These are phyloP conservation scores for Drosophila subobscura DNA, from an alignment of 1,140 invertebrate genomes.

Conservation along the genomic window DNA sequence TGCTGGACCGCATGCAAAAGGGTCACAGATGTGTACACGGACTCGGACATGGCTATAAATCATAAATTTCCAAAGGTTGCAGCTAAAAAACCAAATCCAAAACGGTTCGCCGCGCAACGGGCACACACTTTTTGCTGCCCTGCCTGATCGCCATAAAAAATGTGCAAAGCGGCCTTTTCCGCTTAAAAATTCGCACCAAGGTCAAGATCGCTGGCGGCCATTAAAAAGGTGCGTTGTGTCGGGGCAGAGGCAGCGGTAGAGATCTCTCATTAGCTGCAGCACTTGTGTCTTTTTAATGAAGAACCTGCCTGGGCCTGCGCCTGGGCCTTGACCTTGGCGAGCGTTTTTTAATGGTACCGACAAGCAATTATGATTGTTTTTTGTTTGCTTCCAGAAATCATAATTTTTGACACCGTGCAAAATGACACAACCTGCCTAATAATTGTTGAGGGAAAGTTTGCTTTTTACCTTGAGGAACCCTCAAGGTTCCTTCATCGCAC, in stretches of 20 bases:
- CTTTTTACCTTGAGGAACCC: conserved; percentile 16
- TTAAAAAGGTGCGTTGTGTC: conserved; percentile 57
- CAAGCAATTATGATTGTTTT: conserved; percentile 64
- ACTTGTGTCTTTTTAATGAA: conserved; percentile 70
- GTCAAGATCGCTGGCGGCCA: conserved; percentile 62
- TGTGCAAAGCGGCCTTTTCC: conserved; percentile 55
- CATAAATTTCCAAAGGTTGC: conserved; percentile 73
- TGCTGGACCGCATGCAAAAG: conserved; percentile 66
- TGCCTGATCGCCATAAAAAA: conserved; percentile 68
- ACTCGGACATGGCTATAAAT: conserved; percentile 69
- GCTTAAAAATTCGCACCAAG: conserved; percentile 72
- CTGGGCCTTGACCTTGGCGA: conserved; percentile 41
- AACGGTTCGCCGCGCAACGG: conserved; percentile 68
- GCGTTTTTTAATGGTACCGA: conserved; percentile 47
- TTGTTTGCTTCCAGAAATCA: conserved; percentile 20
- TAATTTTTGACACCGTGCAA: conserved; percentile 40
- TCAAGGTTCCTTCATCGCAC: conserved; percentile 31
- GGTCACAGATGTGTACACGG: conserved; percentile 56
- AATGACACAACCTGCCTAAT: conserved; percentile 55
- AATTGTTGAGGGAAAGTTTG: conserved; percentile 4
- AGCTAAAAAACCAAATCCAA: conserved; percentile 76
- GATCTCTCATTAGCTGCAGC: conserved; percentile 52
- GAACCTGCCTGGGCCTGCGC: conserved; percentile 26
- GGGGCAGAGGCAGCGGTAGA: conserved; percentile 8
- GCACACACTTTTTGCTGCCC: conserved; percentile 48